Percentiles rank a stretch among this genome's conserved stretches.
Conservation (phyloP, 1,140 invertebrate species). For the Drosophila punjabiensis region DNA sequence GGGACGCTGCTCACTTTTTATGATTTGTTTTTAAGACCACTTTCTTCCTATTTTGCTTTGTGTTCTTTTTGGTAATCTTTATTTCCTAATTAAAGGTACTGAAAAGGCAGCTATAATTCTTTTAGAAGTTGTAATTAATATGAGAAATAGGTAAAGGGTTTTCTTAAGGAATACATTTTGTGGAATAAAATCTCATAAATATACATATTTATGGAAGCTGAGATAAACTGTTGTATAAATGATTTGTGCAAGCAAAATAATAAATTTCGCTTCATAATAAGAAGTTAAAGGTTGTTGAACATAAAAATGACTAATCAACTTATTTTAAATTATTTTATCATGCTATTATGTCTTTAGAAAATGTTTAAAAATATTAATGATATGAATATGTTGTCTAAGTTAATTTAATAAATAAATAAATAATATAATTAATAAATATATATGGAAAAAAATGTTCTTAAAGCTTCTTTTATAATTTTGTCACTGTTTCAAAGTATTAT, state of each 20-base stretch:
- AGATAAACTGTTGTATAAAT: neutral
- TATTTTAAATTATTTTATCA: neutral
- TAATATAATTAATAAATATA: no score
- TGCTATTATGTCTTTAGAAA: neutral
- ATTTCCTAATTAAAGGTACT: constrained; percentile 20
- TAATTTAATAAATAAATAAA: neutral
- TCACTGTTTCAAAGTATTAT: no score
- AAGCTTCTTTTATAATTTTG: fast-evolving
- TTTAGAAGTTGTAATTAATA: neutral
- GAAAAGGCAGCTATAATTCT: neutral
- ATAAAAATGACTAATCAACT: neutral
- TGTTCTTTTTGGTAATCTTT: neutral
- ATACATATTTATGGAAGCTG: neutral
- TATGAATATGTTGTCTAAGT: neutral
- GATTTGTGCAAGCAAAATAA: neutral
- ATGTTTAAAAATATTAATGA: neutral
- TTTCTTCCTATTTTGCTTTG: constrained; percentile 3
- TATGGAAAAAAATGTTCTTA: no score
- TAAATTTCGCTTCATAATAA: no score
- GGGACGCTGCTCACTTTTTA: neutral
- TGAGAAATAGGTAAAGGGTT: neutral
- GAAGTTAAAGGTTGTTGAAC: no score
- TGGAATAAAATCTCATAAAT: neutral
- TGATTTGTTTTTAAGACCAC: constrained; percentile 7
- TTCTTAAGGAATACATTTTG: neutral